These are phyloP conservation scores for Climacteris rufus DNA, from an alignment of 2,113 vertebrate species.

Conservation along the genomic window DNA sequence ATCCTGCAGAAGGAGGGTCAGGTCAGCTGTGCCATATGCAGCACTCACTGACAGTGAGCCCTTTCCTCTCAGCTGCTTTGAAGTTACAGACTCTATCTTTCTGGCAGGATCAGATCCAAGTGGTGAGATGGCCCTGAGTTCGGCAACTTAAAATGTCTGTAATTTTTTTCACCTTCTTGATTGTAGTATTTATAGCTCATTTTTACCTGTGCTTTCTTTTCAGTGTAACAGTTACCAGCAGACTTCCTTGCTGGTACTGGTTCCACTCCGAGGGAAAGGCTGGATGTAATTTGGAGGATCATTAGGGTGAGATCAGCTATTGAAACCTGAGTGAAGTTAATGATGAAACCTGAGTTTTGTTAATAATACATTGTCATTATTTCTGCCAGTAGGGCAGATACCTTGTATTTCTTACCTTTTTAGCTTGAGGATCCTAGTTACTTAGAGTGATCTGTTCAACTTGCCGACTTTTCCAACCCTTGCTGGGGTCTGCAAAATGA, in stretches of 20 bases:
- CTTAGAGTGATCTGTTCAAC: neutral
- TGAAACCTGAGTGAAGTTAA: slow-evolving; percentile 31
- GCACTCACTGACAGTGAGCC: neutral
- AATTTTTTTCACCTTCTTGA: neutral
- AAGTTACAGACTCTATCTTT: neutral
- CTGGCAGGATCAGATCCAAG: neutral
- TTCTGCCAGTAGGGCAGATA: neutral
- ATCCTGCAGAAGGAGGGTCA: neutral
- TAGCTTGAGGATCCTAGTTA: neutral
- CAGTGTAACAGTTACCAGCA: neutral
- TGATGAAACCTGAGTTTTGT: slow-evolving; percentile 56
- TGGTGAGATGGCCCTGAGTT: neutral
- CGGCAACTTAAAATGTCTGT: neutral
- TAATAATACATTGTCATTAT: slow-evolving; percentile 48
- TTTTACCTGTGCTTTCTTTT: neutral
- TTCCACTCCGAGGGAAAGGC: neutral
- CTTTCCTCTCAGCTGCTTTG: neutral
- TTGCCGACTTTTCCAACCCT: neutral
- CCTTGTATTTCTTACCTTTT: slow-evolving; percentile 26
- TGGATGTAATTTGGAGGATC: slow-evolving; percentile 1
- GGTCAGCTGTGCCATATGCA: neutral
- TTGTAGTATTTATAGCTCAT: neutral
- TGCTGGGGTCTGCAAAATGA: neutral
- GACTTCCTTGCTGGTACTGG: neutral
- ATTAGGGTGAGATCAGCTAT: slow-evolving; percentile 6